phyloP scores from a whole-genome alignment of 1,140 invertebrate genomes.

The Hylaeus volcanicus region DNA sequence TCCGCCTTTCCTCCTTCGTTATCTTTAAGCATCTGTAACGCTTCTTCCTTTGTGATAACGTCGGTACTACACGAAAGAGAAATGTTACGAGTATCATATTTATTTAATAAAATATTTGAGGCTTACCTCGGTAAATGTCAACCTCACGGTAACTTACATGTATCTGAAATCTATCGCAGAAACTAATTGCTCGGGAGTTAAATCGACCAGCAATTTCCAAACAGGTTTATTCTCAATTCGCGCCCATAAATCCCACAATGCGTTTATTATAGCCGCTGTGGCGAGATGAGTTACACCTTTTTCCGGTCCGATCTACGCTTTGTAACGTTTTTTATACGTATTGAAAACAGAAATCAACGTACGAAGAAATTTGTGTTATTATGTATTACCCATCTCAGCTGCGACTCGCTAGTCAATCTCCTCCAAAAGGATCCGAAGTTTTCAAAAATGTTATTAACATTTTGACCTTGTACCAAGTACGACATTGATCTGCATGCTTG shows the following conservation, averaged over 20 bases:
- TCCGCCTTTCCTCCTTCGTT: constrained; percentile 82
- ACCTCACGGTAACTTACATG: constrained; percentile 81
- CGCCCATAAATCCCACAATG: constrained; percentile 95
- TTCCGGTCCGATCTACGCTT: constrained; percentile 90
- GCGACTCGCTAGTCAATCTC: constrained; percentile 90
- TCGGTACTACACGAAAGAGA: constrained; percentile 84
- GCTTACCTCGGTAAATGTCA: no score
- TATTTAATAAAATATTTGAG: constrained; percentile 3
- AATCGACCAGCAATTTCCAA: constrained; percentile 91
- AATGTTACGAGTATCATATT: not conserved
- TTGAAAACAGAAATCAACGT: not conserved
- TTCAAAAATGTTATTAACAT: constrained; percentile 85
- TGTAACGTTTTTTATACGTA: not conserved
- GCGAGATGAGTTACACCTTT: constrained; percentile 95
- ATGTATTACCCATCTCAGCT: constrained; percentile 91
- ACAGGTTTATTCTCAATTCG: constrained; percentile 91
- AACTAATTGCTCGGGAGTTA: constrained; percentile 90
- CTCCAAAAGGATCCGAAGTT: constrained; percentile 91
- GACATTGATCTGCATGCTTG: constrained; percentile 87
- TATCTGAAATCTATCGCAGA: constrained; percentile 94
- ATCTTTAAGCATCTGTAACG: constrained; percentile 86
- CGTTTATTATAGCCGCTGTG: constrained; percentile 92
- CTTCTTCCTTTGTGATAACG: constrained; percentile 90
- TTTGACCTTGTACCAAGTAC: constrained; percentile 84
- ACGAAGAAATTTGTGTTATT: not conserved